Percentiles rank a stretch among this genome's conserved stretches.
These are phyloP conservation scores for Basileuterus tristriatus DNA, from an alignment of 2,797 vertebrate species.

Conservation along the genomic window DNA sequence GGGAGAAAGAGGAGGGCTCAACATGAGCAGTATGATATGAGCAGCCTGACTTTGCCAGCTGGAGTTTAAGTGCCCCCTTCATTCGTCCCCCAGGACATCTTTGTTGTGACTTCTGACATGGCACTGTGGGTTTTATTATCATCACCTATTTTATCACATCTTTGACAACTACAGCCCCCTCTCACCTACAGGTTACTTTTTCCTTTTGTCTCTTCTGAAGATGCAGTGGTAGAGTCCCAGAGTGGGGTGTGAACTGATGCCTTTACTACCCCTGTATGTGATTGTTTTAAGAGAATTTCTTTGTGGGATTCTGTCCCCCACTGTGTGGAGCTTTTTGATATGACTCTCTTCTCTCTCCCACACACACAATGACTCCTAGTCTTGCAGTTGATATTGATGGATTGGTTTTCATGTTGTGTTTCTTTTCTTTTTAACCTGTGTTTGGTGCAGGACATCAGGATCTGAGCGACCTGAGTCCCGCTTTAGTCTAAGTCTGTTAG, in stretches of 20 bases:
- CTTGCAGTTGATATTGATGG: not conserved
- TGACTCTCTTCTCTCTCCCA: not conserved
- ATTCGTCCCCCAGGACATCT: not conserved
- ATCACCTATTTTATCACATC: not conserved
- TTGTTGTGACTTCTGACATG: not conserved
- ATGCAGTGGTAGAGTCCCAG: not conserved
- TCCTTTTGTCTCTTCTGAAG: not conserved
- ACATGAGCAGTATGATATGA: not conserved
- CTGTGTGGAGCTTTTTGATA: not conserved
- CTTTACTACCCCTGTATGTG: not conserved
- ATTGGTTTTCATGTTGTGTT: not conserved
- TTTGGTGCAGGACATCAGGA: not conserved
- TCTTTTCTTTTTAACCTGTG: not conserved
- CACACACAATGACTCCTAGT: accelerated
- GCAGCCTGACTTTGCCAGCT: not conserved
- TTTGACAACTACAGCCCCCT: not conserved
- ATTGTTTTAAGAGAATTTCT: not conserved
- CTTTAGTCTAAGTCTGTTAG: not conserved
- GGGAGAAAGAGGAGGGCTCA: not conserved
- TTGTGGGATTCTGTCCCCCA: not conserved
- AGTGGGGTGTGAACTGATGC: not conserved
- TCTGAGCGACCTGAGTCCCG: not conserved
- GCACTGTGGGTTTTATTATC: not conserved
- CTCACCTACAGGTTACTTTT: not conserved
- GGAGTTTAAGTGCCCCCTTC: not conserved